These are phyloP conservation scores for Avahi laniger DNA, from an alignment of 2,797 vertebrate genomes.

Conservation along the genomic window DNA sequence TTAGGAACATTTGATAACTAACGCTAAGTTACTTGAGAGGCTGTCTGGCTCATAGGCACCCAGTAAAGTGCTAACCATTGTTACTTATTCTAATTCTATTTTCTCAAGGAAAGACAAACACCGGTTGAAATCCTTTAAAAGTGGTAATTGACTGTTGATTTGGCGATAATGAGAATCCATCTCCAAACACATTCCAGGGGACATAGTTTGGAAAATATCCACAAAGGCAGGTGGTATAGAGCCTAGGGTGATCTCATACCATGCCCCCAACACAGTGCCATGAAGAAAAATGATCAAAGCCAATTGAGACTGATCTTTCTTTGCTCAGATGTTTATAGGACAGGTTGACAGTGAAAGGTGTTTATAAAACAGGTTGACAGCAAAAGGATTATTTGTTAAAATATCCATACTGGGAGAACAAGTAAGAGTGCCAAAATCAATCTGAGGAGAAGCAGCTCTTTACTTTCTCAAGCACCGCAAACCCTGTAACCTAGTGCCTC, in stretches of 20 bases:
- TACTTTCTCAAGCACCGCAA: not conserved
- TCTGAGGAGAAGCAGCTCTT: not conserved
- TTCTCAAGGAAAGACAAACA: conserved; percentile 28
- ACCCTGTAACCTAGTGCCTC: not conserved
- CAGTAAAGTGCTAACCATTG: not conserved
- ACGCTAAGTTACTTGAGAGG: not conserved
- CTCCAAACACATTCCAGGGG: not conserved
- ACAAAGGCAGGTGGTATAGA: not conserved
- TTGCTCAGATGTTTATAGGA: not conserved
- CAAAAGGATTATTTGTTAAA: conserved; percentile 8
- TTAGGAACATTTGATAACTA: not conserved
- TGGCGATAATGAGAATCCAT: not conserved
- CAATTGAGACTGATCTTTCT: not conserved
- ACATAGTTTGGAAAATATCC: not conserved
- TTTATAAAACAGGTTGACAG: not conserved
- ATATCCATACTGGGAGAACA: not conserved
- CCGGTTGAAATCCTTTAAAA: not conserved
- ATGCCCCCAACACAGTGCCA: not conserved
- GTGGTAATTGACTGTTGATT: not conserved
- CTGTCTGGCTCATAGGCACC: not conserved
- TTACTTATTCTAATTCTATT: not conserved
- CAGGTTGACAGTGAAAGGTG: not conserved
- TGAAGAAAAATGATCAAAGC: not conserved
- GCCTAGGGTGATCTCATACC: too few relatives aligned
- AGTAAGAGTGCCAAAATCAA: not conserved